Evolutionary conservation across 2,113 vertebrate genomes (phyloP), one percentile per base, ranked within the genome.

Genomic region (Sinocyclocheilus anophthalmus): DNA sequence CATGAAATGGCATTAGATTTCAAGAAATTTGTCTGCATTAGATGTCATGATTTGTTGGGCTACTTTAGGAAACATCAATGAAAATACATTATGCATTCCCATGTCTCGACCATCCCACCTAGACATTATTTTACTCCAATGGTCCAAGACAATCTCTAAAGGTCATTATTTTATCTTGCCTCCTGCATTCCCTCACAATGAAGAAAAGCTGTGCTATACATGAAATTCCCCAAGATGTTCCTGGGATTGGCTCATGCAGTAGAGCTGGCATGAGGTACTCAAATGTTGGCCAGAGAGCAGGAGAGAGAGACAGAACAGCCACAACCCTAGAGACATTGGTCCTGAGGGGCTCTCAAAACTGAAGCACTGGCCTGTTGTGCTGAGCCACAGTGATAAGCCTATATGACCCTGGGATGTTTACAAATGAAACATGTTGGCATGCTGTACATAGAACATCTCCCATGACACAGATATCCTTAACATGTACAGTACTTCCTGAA

Each of bases 241-340:
- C 12, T 61, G 33, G 55, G 22, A 63, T 80, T 80, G 77, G 77
- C 22, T 80, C 37, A 53, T 80, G 33, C 55, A 63, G 77, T 22
- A 75, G 42, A 48, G 39, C 42, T 75, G 72, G 72, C 72, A 48
- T 48, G n/a, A 75, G 42, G 42, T 48, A 16, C 42, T 75, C 55
- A 24, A 6, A 42, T 80, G 55, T 80, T 61, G 55, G 77, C 42
- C 7, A 80, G 77, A 37, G 55, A 14, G 55, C 4, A 1, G 1
- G 14, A 57, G 33, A 39, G 50, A 37, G 11, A 59, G 77, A 50
- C 1, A 53, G 14, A 33, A 42, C 33, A 61, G 33, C 30, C 33
- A 24, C 55, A 42, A 39, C 22, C 33, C 57, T 80, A 9, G 55
- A 63, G 57, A 18, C 55, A 39, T 14, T 24, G 57, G 33, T 37